Evolutionary conservation across 64 coral and sea anemone genomes (phyloP).

Genomic region (Anthopleura sola): DNA sequence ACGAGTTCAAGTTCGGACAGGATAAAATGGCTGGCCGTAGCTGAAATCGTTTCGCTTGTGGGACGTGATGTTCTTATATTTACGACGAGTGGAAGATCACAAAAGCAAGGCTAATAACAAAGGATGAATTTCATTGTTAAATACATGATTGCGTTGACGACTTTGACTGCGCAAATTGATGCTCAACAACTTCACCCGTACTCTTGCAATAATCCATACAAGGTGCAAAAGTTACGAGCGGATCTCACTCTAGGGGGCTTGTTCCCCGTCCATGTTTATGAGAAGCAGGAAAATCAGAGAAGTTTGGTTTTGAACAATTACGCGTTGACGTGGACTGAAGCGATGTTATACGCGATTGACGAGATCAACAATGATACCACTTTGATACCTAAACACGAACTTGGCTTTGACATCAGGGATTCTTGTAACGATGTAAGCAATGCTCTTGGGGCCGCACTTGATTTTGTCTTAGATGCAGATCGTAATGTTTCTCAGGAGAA

Average conservation of each 20-base stretch:
- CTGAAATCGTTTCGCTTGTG: not conserved
- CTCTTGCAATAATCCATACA: not conserved
- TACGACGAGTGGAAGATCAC: not conserved
- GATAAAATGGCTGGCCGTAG: not conserved
- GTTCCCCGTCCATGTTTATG: constrained; percentile 65
- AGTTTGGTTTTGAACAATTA: constrained; percentile 58
- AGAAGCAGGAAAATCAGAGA: constrained; percentile 11
- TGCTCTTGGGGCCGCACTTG: constrained; percentile 54
- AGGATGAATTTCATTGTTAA: not conserved
- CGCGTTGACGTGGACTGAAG: constrained; percentile 77
- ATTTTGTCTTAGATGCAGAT: constrained; percentile 51
- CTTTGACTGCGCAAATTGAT: not conserved
- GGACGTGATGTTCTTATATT: not conserved
- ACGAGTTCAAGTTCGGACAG: not conserved
- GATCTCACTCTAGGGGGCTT: constrained; percentile 58
- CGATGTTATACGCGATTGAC: constrained; percentile 79
- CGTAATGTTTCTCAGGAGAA: not conserved
- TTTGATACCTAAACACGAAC: constrained; percentile 33
- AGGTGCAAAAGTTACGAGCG: not conserved
- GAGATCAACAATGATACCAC: constrained; percentile 59
- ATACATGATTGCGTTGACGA: not conserved
- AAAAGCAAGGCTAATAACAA: not conserved
- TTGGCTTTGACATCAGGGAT: constrained; percentile 88
- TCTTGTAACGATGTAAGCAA: constrained; percentile 76
- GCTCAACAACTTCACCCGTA: not conserved